Percentiles rank a stretch among this genome's conserved stretches.
Conservation (phyloP, 2,888 invertebrate genomes). For the Mycalesis mineus region DNA sequence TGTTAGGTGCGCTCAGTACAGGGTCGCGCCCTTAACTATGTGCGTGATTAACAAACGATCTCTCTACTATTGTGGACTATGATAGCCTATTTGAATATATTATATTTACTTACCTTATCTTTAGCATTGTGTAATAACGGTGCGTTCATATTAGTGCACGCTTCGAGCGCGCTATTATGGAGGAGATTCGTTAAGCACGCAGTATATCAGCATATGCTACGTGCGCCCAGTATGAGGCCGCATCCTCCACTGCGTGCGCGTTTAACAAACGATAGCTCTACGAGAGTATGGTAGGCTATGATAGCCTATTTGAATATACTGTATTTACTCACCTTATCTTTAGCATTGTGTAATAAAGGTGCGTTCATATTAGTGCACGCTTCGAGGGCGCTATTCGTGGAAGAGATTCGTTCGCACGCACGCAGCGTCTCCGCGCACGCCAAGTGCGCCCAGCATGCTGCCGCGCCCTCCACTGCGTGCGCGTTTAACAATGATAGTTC, state of each 20-base stretch:
- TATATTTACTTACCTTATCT: conserved; percentile 82
- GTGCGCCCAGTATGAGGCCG: conserved; percentile 94
- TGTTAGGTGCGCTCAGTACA: too few relatives aligned
- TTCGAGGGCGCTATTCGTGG: conserved; percentile 86
- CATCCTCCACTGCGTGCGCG: conserved; percentile 87
- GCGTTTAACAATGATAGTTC: conserved; percentile 91
- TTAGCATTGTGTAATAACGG: conserved; percentile 93
- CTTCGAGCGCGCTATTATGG: conserved; percentile 86
- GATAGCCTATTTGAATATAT: too few relatives aligned
- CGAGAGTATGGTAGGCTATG: conserved; percentile 93
- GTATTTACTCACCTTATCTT: conserved; percentile 82
- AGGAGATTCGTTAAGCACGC: conserved; percentile 75
- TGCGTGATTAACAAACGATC: too few relatives aligned
- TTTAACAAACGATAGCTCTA: conserved; percentile 90
- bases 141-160: conserved; percentile 80
- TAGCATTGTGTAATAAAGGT: conserved; percentile 91
- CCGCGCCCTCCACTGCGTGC: conserved; percentile 87
- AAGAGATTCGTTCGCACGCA: conserved; percentile 83
- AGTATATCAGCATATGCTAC: conserved; percentile 93
- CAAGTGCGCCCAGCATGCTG: conserved; percentile 95
- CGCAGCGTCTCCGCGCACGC: conserved; percentile 93
- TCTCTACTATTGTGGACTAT: too few relatives aligned
- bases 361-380: conserved; percentile 80
- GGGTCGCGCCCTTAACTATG: too few relatives aligned
- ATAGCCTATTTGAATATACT: too few relatives aligned